These are phyloP conservation scores for Lycaon pictus DNA, from an alignment of 2,113 vertebrate species.

Conservation along the genomic window DNA sequence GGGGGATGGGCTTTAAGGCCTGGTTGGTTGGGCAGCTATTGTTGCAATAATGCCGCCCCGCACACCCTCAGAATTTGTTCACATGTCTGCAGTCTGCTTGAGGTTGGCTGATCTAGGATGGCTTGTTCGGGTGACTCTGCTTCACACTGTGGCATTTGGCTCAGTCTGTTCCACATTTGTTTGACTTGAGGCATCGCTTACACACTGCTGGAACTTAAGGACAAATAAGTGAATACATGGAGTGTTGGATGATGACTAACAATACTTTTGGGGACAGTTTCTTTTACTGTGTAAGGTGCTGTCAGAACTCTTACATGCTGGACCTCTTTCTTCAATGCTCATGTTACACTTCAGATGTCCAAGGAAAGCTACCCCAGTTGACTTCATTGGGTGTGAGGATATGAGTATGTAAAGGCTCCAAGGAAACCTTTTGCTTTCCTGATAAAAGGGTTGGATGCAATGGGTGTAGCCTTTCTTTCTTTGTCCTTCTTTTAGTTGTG, in stretches of 20 bases:
- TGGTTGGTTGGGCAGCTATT: not conserved
- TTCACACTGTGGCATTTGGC: too few species aligned
- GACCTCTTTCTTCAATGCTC: not conserved
- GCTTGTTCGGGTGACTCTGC: not conserved
- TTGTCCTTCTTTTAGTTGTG: not conserved
- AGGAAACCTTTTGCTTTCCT: not conserved
- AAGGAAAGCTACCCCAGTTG: not conserved
- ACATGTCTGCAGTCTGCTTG: not conserved
- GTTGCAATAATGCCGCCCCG: rapidly evolving
- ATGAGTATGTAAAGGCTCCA: not conserved
- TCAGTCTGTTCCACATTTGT: too few species aligned
- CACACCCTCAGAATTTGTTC: rapidly evolving
- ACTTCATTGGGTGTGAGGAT: not conserved
- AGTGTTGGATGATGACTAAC: not conserved
- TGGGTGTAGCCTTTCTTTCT: not conserved
- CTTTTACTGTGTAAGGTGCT: not conserved
- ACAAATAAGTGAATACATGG: not conserved
- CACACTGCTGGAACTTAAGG: not conserved
- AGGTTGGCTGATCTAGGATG: not conserved
- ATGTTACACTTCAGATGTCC: not conserved
- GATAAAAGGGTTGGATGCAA: not conserved
- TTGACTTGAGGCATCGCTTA: not conserved
- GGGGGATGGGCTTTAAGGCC: not conserved
- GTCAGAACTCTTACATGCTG: not conserved
- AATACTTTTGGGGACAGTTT: not conserved